These are phyloP conservation scores for Cordilura impudica DNA, from an alignment of 2,888 invertebrate species.

Conservation along the genomic window DNA sequence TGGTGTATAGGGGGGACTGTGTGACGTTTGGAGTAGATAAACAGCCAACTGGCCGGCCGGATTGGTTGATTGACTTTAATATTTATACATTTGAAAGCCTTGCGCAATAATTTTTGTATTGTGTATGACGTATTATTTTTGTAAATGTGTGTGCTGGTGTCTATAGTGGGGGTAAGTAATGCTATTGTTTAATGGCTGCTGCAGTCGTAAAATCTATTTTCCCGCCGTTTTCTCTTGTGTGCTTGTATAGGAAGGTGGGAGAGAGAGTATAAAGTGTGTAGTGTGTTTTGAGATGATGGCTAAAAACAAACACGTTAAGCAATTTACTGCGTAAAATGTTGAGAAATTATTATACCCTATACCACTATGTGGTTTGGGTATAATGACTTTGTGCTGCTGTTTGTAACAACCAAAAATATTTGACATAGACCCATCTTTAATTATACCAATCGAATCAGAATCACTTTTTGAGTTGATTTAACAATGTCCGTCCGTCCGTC, in stretches of 20 bases:
- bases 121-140: not conserved
- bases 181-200: not conserved
- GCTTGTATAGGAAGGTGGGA: not conserved
- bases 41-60: not conserved
- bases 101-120: conserved; percentile 54
- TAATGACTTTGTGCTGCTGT: too few species aligned
- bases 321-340: not conserved
- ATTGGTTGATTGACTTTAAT: not conserved
- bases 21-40: not conserved
- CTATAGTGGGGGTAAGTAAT: not conserved
- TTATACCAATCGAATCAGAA: too few species aligned
- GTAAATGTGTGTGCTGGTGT: not conserved
- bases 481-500: too few species aligned
- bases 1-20: not conserved
- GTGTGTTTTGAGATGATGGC: not conserved
- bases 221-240: not conserved
- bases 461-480: too few species aligned
- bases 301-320: not conserved
- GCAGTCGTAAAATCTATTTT: not conserved
- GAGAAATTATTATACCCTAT: too few species aligned
- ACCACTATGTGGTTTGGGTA: too few species aligned
- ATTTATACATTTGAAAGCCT: conserved; percentile 28
- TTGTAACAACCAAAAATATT: too few species aligned
- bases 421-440: too few species aligned
- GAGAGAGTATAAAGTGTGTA: too few species aligned